Evolutionary conservation across 2,113 vertebrate species (phyloP), one percentile per base, ranked within the genome.

Genomic region (Centrocercus urophasianus): DNA sequence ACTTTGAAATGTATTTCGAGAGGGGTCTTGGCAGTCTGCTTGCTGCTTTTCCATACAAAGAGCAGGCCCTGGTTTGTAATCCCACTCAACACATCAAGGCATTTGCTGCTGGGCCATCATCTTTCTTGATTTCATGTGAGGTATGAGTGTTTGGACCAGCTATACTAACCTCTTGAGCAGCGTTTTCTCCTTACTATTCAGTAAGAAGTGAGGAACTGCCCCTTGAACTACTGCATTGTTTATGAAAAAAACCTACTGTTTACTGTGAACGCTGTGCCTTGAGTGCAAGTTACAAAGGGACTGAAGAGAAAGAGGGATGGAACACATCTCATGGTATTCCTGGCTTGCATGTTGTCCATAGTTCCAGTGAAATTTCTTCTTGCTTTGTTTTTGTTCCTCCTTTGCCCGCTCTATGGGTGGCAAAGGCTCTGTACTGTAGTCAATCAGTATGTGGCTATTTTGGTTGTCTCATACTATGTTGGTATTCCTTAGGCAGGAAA

Each of bases 1-100:
- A 94, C 91, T 97, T 85, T 89, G 75, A 95, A 89, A 96, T 80
- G 52, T 88, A 74, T 94, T 96, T 93, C 86, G 32, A 93, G 83
- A 90, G 70, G 88, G 90, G 92, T 89, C 93, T 90, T 95, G 95
- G 66, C 95, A 90, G 83, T 65, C 66, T 78, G n/a, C 81, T 86
- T 78, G 36, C 70, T 87, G 43, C 56, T 88, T 86, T 92, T 88
- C 47, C 77, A n/a, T 93, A 78, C 36, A 21, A 72, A 81, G n/a
- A 61, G 59, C 83, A 90, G 80, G 48, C 83, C 70, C 43, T 54
- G 40, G 59, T 89, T 82, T 86, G 54, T 93, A 91, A 91, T 91
- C 83, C 67, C 69, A 74, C 79, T 93, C 52, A 77, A 52, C 73
- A 32, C 0, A 0, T 94, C 66, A 38, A 69, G 73, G 52, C 57